Percentiles rank a stretch among this genome's conserved stretches.
These are phyloP conservation scores for Drosophila bifasciata DNA, from an alignment of 1,140 invertebrate species.

Conservation along the genomic window DNA sequence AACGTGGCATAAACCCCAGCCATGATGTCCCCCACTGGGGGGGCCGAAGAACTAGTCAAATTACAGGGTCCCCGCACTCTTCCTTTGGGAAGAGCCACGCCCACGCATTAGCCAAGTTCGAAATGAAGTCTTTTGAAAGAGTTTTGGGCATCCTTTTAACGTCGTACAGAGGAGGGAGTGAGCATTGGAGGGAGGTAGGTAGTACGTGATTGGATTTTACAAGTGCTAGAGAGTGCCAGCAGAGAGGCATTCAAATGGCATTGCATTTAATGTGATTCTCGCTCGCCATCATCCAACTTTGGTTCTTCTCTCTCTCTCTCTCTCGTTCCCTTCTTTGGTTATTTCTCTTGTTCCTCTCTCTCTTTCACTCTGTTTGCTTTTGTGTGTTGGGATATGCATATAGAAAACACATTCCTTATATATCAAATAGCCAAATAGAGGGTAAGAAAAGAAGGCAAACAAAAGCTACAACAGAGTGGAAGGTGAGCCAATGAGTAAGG, in stretches of 20 bases:
- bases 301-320: too few species aligned
- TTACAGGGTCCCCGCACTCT: constrained; percentile 9
- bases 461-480: background rate
- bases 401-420: constrained; percentile 27
- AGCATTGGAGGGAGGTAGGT: background rate
- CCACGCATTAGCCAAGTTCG: constrained; percentile 7
- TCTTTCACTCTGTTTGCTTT: constrained; percentile 1
- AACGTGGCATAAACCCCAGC: background rate
- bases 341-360: background rate
- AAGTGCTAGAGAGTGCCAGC: constrained; percentile 42
- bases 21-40: constrained; percentile 10
- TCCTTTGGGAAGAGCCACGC: constrained; percentile 19
- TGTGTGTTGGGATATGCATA: constrained; percentile 6
- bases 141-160: constrained; percentile 57
- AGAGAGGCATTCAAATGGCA: constrained; percentile 59
- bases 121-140: constrained; percentile 39
- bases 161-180: too few species aligned
- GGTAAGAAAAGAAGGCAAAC: constrained; percentile 16
- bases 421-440: constrained; percentile 19
- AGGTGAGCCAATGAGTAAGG: too few species aligned
- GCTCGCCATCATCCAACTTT: too few species aligned
- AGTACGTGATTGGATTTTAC: constrained; percentile 67
- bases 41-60: background rate
- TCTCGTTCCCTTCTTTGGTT: background rate
- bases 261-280: constrained; percentile 56